Conservation (phyloP, 2,113 vertebrate species). For the Alethe diademata region DNA sequence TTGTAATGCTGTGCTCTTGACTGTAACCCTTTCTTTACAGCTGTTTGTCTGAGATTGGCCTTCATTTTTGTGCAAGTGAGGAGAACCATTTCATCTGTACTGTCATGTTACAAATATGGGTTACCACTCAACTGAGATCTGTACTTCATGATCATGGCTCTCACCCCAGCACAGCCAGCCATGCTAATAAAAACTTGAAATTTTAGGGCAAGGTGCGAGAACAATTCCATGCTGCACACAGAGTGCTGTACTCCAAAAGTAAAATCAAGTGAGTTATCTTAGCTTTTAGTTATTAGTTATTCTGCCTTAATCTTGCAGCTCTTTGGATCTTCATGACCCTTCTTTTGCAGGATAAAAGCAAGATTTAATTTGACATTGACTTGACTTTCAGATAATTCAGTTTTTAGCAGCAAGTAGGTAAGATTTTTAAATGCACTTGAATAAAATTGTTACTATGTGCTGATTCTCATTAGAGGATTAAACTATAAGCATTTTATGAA, state of each 20-base stretch:
- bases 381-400: slow-evolving; percentile 23
- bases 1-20: background rate
- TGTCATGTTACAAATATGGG: background rate
- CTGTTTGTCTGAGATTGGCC: background rate
- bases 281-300: background rate
- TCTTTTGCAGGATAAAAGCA: slow-evolving; percentile 5
- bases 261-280: background rate
- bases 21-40: background rate
- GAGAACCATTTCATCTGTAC: background rate
- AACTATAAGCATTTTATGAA: slow-evolving; percentile 17
- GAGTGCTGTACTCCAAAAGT: fast-evolving
- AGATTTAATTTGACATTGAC: slow-evolving; percentile 31
- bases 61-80: background rate
- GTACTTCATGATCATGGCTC: background rate
- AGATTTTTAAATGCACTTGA: slow-evolving; percentile 25
- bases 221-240: background rate
- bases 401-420: slow-evolving; percentile 26
- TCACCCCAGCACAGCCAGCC: background rate
- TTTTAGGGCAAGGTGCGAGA: background rate
- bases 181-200: background rate
- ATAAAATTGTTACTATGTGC: background rate
- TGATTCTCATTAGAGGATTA: slow-evolving; percentile 56
- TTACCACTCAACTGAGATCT: background rate
- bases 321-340: background rate
- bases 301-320: background rate